phyloP scores from a whole-genome alignment of 2,888 invertebrate species.

The Euzophera pinguis region DNA sequence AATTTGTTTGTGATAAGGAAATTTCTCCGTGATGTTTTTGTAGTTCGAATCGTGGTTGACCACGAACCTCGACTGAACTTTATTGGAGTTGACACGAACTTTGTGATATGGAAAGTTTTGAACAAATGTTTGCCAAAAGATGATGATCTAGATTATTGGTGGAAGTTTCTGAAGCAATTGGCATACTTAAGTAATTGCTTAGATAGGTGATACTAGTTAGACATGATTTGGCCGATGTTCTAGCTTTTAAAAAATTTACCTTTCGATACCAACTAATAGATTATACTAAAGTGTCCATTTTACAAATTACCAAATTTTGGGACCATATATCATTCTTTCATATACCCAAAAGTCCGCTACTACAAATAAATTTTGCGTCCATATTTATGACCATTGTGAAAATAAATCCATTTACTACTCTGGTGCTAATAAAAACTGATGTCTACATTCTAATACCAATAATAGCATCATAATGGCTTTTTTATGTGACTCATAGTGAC shows the following conservation, averaged over 20 bases:
- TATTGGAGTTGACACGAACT: background rate
- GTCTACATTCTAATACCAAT: background rate
- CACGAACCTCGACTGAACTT: background rate
- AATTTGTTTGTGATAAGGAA: background rate
- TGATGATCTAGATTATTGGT: too few species aligned
- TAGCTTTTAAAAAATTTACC: too few species aligned
- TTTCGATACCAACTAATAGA: too few species aligned
- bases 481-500: constrained; percentile 6
- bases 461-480: background rate
- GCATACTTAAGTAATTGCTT: too few species aligned
- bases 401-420: background rate
- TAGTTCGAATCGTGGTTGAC: background rate
- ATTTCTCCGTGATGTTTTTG: background rate
- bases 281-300: too few species aligned
- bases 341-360: too few species aligned
- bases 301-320: too few species aligned
- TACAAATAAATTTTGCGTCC: too few species aligned
- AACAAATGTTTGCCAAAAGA: background rate
- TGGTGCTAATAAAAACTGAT: background rate
- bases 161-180: too few species aligned
- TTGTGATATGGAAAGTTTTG: background rate
- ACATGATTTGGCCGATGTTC: too few species aligned
- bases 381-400: background rate
- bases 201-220: too few species aligned
- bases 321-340: too few species aligned